A percentile compares a stretch with the other conserved stretches of the same genome.
Evolutionary conservation across 92 coral and sea anemone genomes (phyloP).

Genomic region (Parazoanthus darwini): DNA sequence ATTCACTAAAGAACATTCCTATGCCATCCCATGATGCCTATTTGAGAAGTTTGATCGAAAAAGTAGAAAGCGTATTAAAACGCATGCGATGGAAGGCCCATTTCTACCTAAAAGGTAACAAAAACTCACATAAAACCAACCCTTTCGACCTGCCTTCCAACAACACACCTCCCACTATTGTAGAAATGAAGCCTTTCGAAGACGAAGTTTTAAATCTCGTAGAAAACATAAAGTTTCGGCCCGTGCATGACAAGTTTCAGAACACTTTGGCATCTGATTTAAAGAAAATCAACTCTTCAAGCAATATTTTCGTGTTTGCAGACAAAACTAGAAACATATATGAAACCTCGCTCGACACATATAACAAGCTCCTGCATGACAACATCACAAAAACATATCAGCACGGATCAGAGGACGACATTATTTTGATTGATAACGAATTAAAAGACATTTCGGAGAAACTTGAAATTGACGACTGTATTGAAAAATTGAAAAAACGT

Average conservation of each 20-base stretch:
- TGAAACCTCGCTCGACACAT: slow-evolving; percentile 19
- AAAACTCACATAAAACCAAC: too few species aligned
- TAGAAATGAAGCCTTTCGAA: slow-evolving; percentile 21
- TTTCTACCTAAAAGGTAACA: too few species aligned
- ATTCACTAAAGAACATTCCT: too few species aligned
- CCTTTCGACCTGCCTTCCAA: neutral
- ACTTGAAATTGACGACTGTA: slow-evolving; percentile 13
- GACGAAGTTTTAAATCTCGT: slow-evolving; percentile 1
- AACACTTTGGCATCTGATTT: neutral
- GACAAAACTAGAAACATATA: slow-evolving; percentile 36
- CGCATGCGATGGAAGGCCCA: too few species aligned
- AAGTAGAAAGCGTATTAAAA: too few species aligned
- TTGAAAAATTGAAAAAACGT: slow-evolving; percentile 31
- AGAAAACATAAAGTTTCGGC: neutral
- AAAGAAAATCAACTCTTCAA: slow-evolving; percentile 15
- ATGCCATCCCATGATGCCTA: too few species aligned
- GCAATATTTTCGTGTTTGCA: slow-evolving; percentile 19
- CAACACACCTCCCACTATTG: slow-evolving; percentile 1
- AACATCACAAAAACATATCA: slow-evolving; percentile 28
- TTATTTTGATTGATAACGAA: neutral
- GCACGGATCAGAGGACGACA: slow-evolving; percentile 35
- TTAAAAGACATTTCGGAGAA: slow-evolving; percentile 10
- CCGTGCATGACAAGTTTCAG: neutral
- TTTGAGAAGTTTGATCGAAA: too few species aligned
- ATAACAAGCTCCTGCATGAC: slow-evolving; percentile 15